Evolutionary conservation across 2,113 vertebrate species (phyloP).

Genomic region (Natator depressus): DNA sequence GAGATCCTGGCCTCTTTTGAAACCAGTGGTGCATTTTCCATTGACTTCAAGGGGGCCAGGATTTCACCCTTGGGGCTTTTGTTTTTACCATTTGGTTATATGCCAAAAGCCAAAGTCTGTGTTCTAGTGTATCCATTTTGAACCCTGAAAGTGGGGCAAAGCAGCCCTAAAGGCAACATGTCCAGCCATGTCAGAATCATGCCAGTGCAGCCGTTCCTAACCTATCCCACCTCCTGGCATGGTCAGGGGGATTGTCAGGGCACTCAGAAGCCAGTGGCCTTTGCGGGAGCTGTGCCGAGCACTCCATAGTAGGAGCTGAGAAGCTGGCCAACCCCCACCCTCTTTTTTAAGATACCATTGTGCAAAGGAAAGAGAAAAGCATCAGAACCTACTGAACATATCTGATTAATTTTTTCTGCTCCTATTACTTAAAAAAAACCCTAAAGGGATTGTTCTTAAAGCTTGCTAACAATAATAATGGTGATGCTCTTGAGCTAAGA

Average conservation of each 20-base stretch:
- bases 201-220: background rate
- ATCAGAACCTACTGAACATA: accelerated
- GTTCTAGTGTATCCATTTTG: background rate
- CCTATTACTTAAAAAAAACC: background rate
- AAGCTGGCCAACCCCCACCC: background rate
- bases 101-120: background rate
- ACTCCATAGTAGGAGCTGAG: background rate
- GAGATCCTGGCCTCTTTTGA: background rate
- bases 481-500: background rate
- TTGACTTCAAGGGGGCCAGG: background rate
- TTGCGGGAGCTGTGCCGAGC: background rate
- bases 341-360: background rate
- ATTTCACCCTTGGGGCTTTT: background rate
- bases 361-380: background rate
- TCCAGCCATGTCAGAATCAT: background rate
- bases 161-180: background rate
- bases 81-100: background rate
- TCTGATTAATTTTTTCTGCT: background rate
- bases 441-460: background rate
- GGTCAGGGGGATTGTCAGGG: background rate
- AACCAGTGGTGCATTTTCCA: background rate
- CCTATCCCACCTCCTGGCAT: background rate
- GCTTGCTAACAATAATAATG: background rate
- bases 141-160: background rate
- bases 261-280: background rate